These are phyloP conservation scores for Ctenochaetus hawaiiensis DNA, from an alignment of 2,797 vertebrate species.

Conservation along the genomic window DNA sequence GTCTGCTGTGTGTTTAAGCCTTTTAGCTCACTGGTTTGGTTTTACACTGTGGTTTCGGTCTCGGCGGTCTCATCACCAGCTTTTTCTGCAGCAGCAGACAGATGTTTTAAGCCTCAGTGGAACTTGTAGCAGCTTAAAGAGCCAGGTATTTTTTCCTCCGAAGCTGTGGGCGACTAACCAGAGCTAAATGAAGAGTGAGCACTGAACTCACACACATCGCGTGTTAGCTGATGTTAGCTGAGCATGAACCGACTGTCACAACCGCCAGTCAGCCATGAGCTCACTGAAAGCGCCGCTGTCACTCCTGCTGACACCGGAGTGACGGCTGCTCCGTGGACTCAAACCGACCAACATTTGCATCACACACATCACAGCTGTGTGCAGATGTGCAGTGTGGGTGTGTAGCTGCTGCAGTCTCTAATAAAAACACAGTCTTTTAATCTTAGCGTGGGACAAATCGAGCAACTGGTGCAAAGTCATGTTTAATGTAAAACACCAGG, in stretches of 20 bases:
- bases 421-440: conserved; percentile 60
- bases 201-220: not conserved
- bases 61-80: not conserved
- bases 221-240: too few relatives aligned
- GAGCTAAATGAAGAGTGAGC: not conserved
- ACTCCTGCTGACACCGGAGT: conserved; percentile 4
- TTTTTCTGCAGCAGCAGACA: not conserved
- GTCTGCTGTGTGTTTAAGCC: not conserved
- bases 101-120: not conserved
- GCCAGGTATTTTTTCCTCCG: not conserved
- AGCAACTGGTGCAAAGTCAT: conserved; percentile 6
- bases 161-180: not conserved
- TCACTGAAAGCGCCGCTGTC: conserved; percentile 17
- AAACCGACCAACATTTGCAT: conserved; percentile 15
- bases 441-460: conserved; percentile 32
- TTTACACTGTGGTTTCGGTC: not conserved
- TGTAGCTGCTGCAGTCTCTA: conserved; percentile 51
- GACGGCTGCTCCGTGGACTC: not conserved
- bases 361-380: not conserved
- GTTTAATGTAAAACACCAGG: conserved; percentile 7
- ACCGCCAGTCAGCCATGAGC: not conserved
- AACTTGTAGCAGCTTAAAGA: not conserved
- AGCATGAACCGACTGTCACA: not conserved
- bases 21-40: not conserved
- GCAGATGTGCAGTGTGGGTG: conserved; percentile 61